phyloP scores from a whole-genome alignment of 2,797 vertebrate species.

The Neomorphus geoffroyi region DNA sequence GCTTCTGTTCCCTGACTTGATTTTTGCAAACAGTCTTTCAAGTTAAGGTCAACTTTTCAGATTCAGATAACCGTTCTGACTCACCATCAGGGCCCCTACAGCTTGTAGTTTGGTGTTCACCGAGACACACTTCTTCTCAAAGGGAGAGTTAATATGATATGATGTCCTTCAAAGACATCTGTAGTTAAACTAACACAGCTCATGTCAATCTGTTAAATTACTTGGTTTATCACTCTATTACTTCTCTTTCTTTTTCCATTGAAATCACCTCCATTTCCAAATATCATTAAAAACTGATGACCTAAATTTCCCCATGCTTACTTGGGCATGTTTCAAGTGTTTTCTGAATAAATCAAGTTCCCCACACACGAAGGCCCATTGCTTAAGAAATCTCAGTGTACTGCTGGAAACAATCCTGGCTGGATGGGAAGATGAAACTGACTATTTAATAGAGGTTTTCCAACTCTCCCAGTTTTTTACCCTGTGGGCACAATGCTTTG shows the following conservation, averaged over 20 bases:
- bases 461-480: conserved; percentile 28
- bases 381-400: conserved; percentile 33
- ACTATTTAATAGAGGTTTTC: conserved; percentile 53
- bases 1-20: not conserved
- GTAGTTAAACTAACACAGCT: not conserved
- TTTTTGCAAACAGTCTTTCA: not conserved
- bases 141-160: not conserved
- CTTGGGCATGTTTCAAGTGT: not conserved
- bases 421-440: conserved; percentile 36
- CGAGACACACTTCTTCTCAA: not conserved
- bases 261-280: not conserved
- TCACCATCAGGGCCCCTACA: not conserved
- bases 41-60: not conserved
- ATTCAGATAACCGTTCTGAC: not conserved
- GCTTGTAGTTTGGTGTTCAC: not conserved
- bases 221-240: not conserved
- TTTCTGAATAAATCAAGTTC: conserved; percentile 26
- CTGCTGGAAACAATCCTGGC: conserved; percentile 39
- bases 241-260: not conserved
- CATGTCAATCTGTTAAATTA: not conserved
- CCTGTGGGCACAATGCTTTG: conserved; percentile 42
- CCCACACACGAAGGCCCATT: conserved; percentile 17
- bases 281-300: not conserved
- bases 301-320: not conserved
- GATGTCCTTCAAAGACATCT: not conserved